These are phyloP conservation scores for Mola mola DNA, from an alignment of 2,113 vertebrate genomes.

Conservation along the genomic window DNA sequence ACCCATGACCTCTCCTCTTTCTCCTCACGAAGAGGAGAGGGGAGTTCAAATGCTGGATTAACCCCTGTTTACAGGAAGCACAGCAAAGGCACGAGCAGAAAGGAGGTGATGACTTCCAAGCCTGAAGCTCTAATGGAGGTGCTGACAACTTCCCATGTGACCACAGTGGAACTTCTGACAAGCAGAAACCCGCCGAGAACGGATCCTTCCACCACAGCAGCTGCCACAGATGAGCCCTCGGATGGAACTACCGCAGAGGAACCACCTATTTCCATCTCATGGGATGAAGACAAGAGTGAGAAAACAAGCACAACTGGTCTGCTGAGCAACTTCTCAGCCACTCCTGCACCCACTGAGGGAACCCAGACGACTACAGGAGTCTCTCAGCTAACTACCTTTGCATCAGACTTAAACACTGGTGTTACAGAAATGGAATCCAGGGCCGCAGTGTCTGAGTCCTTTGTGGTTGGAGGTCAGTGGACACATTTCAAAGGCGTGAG, in stretches of 20 bases:
- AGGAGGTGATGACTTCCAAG: slow-evolving; percentile 34
- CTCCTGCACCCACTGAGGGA: slow-evolving; percentile 21
- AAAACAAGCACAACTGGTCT: slow-evolving; percentile 9
- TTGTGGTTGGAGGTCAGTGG: slow-evolving; percentile 57
- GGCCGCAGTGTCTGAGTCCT: slow-evolving; percentile 70
- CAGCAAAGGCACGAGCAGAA: slow-evolving; percentile 12
- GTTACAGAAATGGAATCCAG: slow-evolving; percentile 68
- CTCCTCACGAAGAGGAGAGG: slow-evolving; percentile 29
- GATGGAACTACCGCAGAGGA: slow-evolving; percentile 38
- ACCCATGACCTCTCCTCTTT: slow-evolving; percentile 33
- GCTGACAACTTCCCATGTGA: slow-evolving; percentile 57
- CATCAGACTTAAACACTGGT: slow-evolving; percentile 7
- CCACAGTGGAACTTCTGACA: slow-evolving; percentile 33
- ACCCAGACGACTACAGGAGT: slow-evolving; percentile 19
- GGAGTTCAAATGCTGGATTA: slow-evolving; percentile 29
- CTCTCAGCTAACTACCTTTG: slow-evolving; percentile 36
- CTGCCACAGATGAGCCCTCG: slow-evolving; percentile 22
- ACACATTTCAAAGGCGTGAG: slow-evolving; percentile 43
- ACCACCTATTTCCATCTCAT: slow-evolving; percentile 60
- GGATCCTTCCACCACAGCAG: slow-evolving; percentile 20
- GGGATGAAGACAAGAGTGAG: slow-evolving; percentile 60
- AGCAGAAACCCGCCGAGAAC: slow-evolving; percentile 31
- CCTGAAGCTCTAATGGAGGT: slow-evolving; percentile 28
- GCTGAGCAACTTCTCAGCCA: slow-evolving; percentile 14
- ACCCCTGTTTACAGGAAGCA: slow-evolving; percentile 51